phyloP scores from a whole-genome alignment of 2,797 vertebrate species.

The Champsocephalus esox region DNA sequence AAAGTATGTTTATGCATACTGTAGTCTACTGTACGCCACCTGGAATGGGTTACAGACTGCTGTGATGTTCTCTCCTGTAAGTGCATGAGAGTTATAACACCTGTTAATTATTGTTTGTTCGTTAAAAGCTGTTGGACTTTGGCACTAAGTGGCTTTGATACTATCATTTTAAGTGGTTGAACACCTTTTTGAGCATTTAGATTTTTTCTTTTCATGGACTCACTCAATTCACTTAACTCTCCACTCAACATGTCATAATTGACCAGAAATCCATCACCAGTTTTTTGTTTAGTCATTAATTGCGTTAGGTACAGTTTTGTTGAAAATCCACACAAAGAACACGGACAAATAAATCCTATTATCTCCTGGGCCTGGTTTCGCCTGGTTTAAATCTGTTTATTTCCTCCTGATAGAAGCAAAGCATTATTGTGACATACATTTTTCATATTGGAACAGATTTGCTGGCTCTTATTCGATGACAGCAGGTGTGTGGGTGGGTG shows the following conservation, averaged over 20 bases:
- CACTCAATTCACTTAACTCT: slow-evolving; percentile 5
- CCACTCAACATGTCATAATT: slow-evolving; percentile 3
- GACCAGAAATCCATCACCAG: slow-evolving; percentile 13
- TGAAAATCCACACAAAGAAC: slow-evolving; percentile 25
- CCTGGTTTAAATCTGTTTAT: slow-evolving; percentile 8
- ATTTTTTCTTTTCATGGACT: not conserved
- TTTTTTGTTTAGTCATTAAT: slow-evolving; percentile 31
- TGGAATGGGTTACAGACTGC: slow-evolving; percentile 15
- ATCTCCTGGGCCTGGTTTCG: slow-evolving; percentile 20
- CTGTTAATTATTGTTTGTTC: not conserved
- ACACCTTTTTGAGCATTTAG: not conserved
- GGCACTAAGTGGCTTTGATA: not conserved
- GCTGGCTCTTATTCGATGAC: slow-evolving; percentile 39
- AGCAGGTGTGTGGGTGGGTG: slow-evolving; percentile 72
- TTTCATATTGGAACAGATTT: slow-evolving; percentile 41
- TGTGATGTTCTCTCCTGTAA: not conserved
- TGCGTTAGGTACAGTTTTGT: slow-evolving; percentile 15
- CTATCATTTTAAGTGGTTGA: not conserved
- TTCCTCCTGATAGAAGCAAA: slow-evolving; percentile 7
- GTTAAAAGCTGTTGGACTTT: not conserved
- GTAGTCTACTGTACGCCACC: slow-evolving; percentile 22
- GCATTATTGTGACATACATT: slow-evolving; percentile 19
- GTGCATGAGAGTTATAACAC: slow-evolving; percentile 13
- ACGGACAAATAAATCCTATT: slow-evolving; percentile 26
- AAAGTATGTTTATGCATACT: slow-evolving; percentile 24